Conservation (phyloP, 2,113 vertebrate species). For the Columba livia region DNA sequence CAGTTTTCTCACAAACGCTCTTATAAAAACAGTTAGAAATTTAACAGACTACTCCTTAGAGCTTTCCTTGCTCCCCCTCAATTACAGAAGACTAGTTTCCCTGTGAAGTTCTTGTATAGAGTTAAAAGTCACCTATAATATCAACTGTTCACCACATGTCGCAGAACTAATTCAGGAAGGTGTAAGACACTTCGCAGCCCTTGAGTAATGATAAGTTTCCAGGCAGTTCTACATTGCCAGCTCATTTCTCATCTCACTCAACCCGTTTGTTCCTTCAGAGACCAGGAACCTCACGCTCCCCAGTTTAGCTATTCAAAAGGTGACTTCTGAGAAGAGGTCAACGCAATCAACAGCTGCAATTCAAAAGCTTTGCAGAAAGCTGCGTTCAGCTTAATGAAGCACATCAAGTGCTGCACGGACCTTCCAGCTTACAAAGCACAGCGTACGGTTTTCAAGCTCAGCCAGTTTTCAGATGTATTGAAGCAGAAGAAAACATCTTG, state of each 20-base stretch:
- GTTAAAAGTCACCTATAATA: background rate
- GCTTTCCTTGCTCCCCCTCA: background rate
- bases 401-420: background rate
- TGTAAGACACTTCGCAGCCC: background rate
- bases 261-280: background rate
- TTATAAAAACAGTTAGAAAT: background rate
- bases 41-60: background rate
- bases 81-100: background rate
- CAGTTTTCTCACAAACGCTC: background rate
- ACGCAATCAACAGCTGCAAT: background rate
- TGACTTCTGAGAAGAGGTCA: background rate
- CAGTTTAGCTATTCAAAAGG: background rate
- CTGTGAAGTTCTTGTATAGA: background rate
- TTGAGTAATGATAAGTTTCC: background rate
- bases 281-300: background rate
- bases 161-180: background rate
- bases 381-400: background rate
- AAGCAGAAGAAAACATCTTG: background rate
- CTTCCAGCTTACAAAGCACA: background rate
- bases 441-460: background rate
- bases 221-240: background rate
- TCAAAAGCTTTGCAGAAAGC: background rate
- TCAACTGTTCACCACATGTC: accelerated
- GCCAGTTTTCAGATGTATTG: background rate
- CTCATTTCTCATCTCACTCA: background rate